Percentiles rank a stretch among this genome's conserved stretches.
Evolutionary conservation across 2,797 vertebrate genomes (phyloP).

Genomic region (Chrysocyon brachyurus): DNA sequence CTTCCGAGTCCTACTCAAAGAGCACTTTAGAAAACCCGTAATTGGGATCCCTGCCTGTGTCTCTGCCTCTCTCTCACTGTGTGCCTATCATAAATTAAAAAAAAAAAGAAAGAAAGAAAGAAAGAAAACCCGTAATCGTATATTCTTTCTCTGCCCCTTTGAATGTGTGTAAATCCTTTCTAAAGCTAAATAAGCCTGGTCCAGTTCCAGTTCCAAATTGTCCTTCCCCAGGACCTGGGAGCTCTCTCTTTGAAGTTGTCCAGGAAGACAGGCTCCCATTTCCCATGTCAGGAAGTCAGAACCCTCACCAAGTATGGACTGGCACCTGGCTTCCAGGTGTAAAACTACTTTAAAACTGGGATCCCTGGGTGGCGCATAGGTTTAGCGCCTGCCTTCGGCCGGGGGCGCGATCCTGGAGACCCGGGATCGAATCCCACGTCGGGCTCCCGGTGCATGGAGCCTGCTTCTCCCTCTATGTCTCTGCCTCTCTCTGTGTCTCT

Average conservation of each 20-base stretch:
- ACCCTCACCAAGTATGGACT: not conserved
- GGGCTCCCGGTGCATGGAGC: no score
- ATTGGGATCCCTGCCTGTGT: not conserved
- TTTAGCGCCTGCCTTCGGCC: no score
- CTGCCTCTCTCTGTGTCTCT: no score
- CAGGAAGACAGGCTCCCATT: not conserved
- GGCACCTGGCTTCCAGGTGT: not conserved
- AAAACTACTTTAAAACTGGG: not conserved
- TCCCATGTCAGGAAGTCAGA: not conserved
- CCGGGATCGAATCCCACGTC: no score
- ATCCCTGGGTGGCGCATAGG: no score
- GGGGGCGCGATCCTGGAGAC: no score
- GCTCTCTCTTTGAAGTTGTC: not conserved
- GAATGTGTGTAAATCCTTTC: not conserved
- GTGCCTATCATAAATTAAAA: no score
- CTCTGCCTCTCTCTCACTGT: no score
- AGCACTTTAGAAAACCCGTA: not conserved
- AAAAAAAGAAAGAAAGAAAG: no score
- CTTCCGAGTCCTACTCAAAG: not conserved
- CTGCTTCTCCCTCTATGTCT: no score
- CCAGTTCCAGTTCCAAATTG: not conserved
- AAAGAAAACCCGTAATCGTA: not conserved
- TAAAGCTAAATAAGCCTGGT: not conserved
- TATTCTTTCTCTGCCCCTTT: not conserved
- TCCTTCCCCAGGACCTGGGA: not conserved